Evolutionary conservation across 2,113 vertebrate species (phyloP), one percentile per base, ranked within the genome.

Genomic region (Hassar affinis): DNA sequence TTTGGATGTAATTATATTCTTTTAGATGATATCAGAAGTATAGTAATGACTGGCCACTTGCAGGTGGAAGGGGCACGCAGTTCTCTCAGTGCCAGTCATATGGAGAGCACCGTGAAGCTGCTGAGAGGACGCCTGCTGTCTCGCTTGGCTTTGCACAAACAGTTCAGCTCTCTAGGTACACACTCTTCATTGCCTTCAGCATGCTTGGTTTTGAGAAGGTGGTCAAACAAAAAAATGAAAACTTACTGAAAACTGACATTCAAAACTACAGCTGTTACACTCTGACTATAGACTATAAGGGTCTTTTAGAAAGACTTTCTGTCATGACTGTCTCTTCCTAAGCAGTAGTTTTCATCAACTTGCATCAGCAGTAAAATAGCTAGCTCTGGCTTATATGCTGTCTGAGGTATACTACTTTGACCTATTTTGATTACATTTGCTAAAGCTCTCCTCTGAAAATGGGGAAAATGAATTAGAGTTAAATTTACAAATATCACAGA

Each of bases 101-200:
- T 99, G 98, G 97, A 99, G 91, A 95, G 86, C 86, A 98, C 97
- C 0, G 96, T 99, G 92, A 98, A 97, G 86, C 92, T 98, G 79
- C 94, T 99, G 81, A 94, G 95, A 81, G 92, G 93, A 22, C 93
- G 98, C 52, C 92, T 99, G 72, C 95, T 95, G 91, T 96, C 97
- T 52, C 96, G 97, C 64, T 88, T 99, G 88, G 96, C 97, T 85
- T 92, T 99, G 66, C 96, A 99, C 89, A 98, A 96, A 86, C 98
- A 99, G 91, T 99, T 99, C 83, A 93, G 95, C 0, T 99, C 97
- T 0, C 93, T 99, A 0, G 98, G 98, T 99, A 71, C 8, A 57
- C 42, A 61, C 54, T 12, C 20, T 15, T 57, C 9, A 35, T 8
- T 75, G 42, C 33, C 4, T 83, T 51, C 12, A 52, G 4, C 30